A percentile compares a stretch with the other conserved stretches of the same genome.
Conservation (phyloP, 2,113 vertebrate species). For the Nerophis ophidion region DNA sequence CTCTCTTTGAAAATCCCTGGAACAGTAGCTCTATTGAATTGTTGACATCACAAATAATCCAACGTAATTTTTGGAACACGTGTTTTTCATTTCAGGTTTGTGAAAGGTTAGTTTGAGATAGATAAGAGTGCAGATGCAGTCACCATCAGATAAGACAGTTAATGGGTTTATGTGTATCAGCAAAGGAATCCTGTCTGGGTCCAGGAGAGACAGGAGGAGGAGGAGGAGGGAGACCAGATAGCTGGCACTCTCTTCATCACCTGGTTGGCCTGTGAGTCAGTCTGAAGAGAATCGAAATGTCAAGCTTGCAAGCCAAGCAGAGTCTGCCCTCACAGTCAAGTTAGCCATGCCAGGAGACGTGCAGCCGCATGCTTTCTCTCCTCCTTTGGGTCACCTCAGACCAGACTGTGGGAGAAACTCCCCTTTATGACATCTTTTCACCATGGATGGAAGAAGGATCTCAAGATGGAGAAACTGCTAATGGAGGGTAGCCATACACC, state of each 20-base stretch:
- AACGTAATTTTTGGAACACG: slow-evolving; percentile 40
- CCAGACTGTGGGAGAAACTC: slow-evolving; percentile 46
- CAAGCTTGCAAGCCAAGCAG: slow-evolving; percentile 19
- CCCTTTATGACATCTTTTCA: slow-evolving; percentile 32
- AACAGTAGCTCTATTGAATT: slow-evolving; percentile 45
- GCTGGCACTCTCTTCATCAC: slow-evolving; percentile 59
- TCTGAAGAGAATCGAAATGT: slow-evolving; percentile 29
- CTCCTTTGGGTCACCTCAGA: slow-evolving; percentile 44
- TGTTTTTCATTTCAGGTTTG: slow-evolving; percentile 67
- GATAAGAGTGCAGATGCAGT: slow-evolving; percentile 53
- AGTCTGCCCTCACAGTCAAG: slow-evolving; percentile 10
- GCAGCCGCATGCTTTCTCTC: neutral
- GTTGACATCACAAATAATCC: slow-evolving; percentile 29
- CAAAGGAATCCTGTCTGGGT: slow-evolving; percentile 63
- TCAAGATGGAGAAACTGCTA: slow-evolving; percentile 26
- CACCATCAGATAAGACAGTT: slow-evolving; percentile 67
- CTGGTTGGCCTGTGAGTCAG: slow-evolving; percentile 45
- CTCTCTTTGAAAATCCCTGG: slow-evolving; percentile 3
- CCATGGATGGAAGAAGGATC: slow-evolving; percentile 22
- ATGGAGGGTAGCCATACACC: slow-evolving; percentile 41
- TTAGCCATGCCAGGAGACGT: slow-evolving; percentile 21
- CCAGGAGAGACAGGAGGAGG: slow-evolving; percentile 36
- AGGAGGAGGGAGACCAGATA: slow-evolving; percentile 19
- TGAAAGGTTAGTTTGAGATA: slow-evolving; percentile 63
- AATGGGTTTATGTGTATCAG: slow-evolving; percentile 71